Conservation (phyloP, 2,797 vertebrate genomes). For the Fundulus diaphanus region DNA sequence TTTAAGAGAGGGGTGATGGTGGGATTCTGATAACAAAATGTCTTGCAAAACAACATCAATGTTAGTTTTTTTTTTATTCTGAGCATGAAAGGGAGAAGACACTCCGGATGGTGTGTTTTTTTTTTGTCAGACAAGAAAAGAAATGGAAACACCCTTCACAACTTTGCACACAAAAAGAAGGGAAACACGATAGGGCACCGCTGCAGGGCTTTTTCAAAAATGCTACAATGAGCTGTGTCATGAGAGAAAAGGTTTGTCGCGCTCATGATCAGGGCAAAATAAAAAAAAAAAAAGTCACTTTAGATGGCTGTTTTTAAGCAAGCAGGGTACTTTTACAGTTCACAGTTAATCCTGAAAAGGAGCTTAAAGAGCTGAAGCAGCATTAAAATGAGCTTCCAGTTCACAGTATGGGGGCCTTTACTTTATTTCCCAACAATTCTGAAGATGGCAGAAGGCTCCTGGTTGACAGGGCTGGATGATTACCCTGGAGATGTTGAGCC, state of each 20-base stretch:
- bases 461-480: slow-evolving; percentile 39
- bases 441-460: slow-evolving; percentile 15
- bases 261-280: slow-evolving; percentile 52
- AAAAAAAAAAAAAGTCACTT: slow-evolving; percentile 52
- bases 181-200: slow-evolving; percentile 72
- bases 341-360: slow-evolving; percentile 28
- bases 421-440: slow-evolving; percentile 37
- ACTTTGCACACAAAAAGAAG: slow-evolving; percentile 71
- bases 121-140: slow-evolving; percentile 80
- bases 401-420: slow-evolving; percentile 1
- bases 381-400: slow-evolving; percentile 12
- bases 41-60: slow-evolving; percentile 61
- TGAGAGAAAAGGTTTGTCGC: slow-evolving; percentile 63
- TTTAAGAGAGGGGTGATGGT: slow-evolving; percentile 15
- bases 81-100: slow-evolving; percentile 72
- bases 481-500: slow-evolving; percentile 43
- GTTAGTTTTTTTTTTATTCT: slow-evolving; percentile 64
- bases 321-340: slow-evolving; percentile 41
- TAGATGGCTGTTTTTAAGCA: slow-evolving; percentile 32
- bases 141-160: slow-evolving; percentile 80
- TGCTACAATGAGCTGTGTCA: slow-evolving; percentile 72
- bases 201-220: slow-evolving; percentile 65
- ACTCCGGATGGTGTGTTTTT: slow-evolving; percentile 70
- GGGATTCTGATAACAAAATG: slow-evolving; percentile 31
- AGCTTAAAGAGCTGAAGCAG: slow-evolving; percentile 22